Evolutionary conservation across 2,888 invertebrate species (phyloP).

Genomic region (Ceramica pisi): DNA sequence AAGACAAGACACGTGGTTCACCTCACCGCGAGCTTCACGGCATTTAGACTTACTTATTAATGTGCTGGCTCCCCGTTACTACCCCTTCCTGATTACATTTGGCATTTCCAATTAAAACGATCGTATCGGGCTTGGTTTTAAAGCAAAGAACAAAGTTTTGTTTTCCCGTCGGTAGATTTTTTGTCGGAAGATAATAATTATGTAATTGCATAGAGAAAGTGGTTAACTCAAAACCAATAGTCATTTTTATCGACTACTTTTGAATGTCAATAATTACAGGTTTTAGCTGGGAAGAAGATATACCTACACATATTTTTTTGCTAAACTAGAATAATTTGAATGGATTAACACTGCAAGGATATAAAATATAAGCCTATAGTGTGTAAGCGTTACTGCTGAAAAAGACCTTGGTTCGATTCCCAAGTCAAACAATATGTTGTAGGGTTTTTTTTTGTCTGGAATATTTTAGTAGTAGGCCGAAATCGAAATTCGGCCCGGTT

Average conservation of each 20-base stretch:
- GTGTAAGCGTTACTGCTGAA: too few relatives aligned
- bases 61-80: neutral
- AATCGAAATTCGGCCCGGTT: too few relatives aligned
- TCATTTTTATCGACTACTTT: neutral
- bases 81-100: slow-evolving; percentile 8
- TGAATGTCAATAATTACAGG: neutral
- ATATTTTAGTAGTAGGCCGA: too few relatives aligned
- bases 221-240: neutral
- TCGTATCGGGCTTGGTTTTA: neutral
- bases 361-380: too few relatives aligned
- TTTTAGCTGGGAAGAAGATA: too few relatives aligned
- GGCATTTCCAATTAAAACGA: slow-evolving; percentile 20
- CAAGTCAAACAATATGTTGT: too few relatives aligned
- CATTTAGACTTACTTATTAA: slow-evolving; percentile 31
- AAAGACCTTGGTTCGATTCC: too few relatives aligned
- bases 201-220: neutral
- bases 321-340: too few relatives aligned
- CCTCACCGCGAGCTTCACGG: slow-evolving; percentile 27
- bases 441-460: too few relatives aligned
- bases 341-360: too few relatives aligned
- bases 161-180: slow-evolving; percentile 28
- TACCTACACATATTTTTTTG: too few relatives aligned
- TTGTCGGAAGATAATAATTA: neutral
- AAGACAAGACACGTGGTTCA: slow-evolving; percentile 27
- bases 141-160: neutral